Conservation (phyloP, 2,113 vertebrate genomes). For the Xiphias gladius region DNA sequence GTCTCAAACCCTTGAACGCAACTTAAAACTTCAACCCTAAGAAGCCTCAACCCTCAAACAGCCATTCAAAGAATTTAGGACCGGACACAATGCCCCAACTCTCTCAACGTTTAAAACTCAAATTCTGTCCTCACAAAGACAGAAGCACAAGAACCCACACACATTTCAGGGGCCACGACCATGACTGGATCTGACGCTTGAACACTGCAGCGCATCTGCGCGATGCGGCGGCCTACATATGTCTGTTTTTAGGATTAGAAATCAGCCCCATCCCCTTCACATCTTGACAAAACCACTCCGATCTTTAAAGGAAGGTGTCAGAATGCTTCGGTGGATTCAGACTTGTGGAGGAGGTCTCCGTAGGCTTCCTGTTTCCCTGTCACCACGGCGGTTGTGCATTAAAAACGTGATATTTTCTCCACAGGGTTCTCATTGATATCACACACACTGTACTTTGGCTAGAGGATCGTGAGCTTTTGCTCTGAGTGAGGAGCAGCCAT, state of each 20-base stretch:
- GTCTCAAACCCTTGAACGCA: too few species aligned
- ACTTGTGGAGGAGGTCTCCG: slow-evolving; percentile 33
- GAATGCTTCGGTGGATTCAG: slow-evolving; percentile 11
- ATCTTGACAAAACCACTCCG: slow-evolving; percentile 41
- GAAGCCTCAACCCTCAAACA: too few species aligned
- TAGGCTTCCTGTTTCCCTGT: slow-evolving; percentile 42
- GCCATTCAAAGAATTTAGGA: too few species aligned
- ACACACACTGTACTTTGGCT: not conserved
- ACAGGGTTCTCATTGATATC: not conserved
- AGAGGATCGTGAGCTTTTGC: not conserved
- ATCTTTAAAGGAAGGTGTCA: slow-evolving; percentile 36
- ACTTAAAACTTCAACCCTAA: too few species aligned
- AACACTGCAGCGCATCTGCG: slow-evolving; percentile 14
- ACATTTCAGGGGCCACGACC: not conserved
- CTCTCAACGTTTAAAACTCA: not conserved
- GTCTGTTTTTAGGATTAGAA: slow-evolving; percentile 20
- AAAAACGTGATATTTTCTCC: not conserved
- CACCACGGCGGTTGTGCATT: not conserved
- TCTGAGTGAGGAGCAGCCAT: not conserved
- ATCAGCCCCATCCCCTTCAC: slow-evolving; percentile 25
- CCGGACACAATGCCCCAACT: too few species aligned
- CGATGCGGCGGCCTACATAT: not conserved
- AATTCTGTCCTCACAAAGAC: too few species aligned
- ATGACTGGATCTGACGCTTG: slow-evolving; percentile 31
- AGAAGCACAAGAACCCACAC: not conserved